Base-by-base conservation (phyloP, 1,140 invertebrate genomes). In the Bombus cullumanus region DNA sequence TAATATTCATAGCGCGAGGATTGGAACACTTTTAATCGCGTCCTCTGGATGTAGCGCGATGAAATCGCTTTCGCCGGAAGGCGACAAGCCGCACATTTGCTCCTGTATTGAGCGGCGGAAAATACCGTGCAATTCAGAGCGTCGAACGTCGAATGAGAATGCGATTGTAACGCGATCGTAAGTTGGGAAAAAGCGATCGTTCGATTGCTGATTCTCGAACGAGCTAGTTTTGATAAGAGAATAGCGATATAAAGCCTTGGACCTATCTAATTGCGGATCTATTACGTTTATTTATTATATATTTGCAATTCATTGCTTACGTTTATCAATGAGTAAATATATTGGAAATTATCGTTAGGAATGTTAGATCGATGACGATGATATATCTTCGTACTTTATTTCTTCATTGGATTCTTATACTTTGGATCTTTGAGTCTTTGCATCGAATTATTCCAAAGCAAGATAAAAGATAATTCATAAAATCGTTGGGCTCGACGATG, bases 121-220 rank as follows among this genome's bases (percentile, higher is more conserved):
- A 79, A 62, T 47, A n/a, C 12, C 22, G 8, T 34, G 41, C n/a
- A 9, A 79, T 66, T 79, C n/a, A 31, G 15, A 25, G 15, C 3
- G n/a, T 31, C 59, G 76, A 18, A 9, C 15, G 37, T 66, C 12
- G 62, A 68, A 18, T 22, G n/a, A 47, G 41, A 79, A 25, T 37
- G 57, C n/a, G 77, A 79, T 41, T 34, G 76, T 43, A 66, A 79
- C 18, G 22, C 59, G 76, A 79, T 34, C 25, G 59, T 79, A 41
- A 43, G 28, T 39, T 4, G n/a, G 8, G 25, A 31, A 79, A 66
- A 73, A 31, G 37, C 10, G 69, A 41, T 53, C 8, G 18, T 34
- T 37, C 8, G 31, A 59, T 76, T n/a, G 25, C 6, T 39, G 22
- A 13, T 37, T 12, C 22, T 18, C 22, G 47, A 25, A 39, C 31